Base-by-base conservation (phyloP, 2,797 vertebrate species). In the Phalloptychus januarius region DNA sequence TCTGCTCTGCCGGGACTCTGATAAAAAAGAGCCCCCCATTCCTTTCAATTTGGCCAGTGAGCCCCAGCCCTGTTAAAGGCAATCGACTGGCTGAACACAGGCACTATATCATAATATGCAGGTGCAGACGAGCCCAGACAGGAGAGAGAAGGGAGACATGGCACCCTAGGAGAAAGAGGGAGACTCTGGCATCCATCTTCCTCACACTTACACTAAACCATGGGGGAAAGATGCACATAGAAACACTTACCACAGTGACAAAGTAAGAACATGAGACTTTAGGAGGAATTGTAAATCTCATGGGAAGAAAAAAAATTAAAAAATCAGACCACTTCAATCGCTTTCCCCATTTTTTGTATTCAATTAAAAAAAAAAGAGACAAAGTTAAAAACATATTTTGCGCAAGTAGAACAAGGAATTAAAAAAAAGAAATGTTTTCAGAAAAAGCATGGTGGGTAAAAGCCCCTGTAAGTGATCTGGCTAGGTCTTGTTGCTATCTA, bases 71-170 rank as follows among this genome's bases (percentile, higher is more conserved):
- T 93, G 94, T 94, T 95, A 94, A 93, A 95, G 93, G 91, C 95
- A 96, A 96, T 95, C 93, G 94, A 95, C 93, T 94, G 91, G 88
- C 94, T 95, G 93, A 96, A 95, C 92, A 94, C 91, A 94, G 91
- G 92, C 95, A 95, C 93, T 96, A 95, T 92, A 96, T 96, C 95
- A 96, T 95, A 96, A 96, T 96, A 96, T 95, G 93, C 93, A 95
- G 94, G 94, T 94, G 94, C 89, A 92, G 92, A 94, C 91, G 87
- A 90, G 91, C 85, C 82, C 78, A 84, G 87, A 44, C 86, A 88
- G 90, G 90, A 76, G 83, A 88, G 90, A 88, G 89, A 80, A 84
- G 76, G 80, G 86, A 90, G 87, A 92, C 89, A 91, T 77, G 90
- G 86, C 20, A 90, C 93, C 93, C 92, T 83, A 93, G 86, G 92